A percentile compares a stretch with the other conserved stretches of the same genome.
Conservation (phyloP, 2,113 vertebrate species). For the Pycnonotus jocosus region DNA sequence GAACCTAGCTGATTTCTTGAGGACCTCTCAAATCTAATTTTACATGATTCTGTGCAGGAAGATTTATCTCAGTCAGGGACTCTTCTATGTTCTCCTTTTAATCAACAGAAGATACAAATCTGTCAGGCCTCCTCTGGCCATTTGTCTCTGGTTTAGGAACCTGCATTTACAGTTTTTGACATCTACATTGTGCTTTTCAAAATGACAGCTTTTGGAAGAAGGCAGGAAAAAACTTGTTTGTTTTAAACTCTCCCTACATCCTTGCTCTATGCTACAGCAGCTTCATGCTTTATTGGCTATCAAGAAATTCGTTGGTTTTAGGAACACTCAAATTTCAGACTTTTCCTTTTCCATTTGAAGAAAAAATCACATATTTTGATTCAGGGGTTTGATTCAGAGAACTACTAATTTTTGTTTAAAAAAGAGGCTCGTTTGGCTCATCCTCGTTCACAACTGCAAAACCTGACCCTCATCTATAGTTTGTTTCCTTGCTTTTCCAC, state of each 20-base stretch:
- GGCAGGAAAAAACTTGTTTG: not conserved
- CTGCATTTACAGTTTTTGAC: not conserved
- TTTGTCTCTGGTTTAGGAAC: not conserved
- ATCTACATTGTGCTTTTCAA: not conserved
- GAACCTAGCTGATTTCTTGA: not conserved
- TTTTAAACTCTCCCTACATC: not conserved
- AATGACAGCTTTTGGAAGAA: not conserved
- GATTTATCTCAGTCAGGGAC: not conserved
- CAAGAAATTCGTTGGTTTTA: not conserved
- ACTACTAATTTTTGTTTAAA: not conserved
- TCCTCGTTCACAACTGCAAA: not conserved
- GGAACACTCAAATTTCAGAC: not conserved
- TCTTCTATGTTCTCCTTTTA: not conserved
- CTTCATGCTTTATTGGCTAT: not conserved
- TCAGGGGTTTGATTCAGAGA: not conserved
- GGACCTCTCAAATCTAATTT: conserved; percentile 3
- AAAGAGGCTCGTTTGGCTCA: not conserved
- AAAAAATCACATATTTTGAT: not conserved
- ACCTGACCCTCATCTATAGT: not conserved
- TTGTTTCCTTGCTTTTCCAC: not conserved
- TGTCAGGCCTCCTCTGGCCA: not conserved
- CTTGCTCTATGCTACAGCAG: not conserved
- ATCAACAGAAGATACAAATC: not conserved
- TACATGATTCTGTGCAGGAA: not conserved
- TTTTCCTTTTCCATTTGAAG: not conserved